Conservation (phyloP, 2,888 invertebrate species). For the Trichogramma dendrolimi region DNA sequence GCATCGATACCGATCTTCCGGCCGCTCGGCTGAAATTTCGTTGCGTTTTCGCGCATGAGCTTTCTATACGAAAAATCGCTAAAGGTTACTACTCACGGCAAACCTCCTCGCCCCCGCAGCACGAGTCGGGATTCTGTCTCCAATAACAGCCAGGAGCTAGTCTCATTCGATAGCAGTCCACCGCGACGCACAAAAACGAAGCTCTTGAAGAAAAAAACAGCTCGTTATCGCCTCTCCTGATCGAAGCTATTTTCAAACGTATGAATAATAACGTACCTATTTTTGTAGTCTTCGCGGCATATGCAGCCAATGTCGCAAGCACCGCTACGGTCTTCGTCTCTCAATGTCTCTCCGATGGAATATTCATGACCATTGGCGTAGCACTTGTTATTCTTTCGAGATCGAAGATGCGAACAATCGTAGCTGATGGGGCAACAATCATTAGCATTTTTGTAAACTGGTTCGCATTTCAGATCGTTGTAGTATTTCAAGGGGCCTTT, state of each 20-base stretch:
- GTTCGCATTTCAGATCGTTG: conserved; percentile 35
- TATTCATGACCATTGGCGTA: conserved; percentile 38
- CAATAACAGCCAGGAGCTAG: conserved; percentile 33
- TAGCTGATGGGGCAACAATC: conserved; percentile 39
- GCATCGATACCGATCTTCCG: conserved; percentile 34
- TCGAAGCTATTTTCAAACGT: neutral
- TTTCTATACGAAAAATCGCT: neutral
- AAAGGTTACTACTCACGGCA: conserved; percentile 38
- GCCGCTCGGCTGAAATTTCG: conserved; percentile 31
- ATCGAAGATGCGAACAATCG: conserved; percentile 37
- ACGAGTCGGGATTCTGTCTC: conserved; percentile 5
- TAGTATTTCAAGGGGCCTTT: conserved; percentile 39
- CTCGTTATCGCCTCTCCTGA: neutral
- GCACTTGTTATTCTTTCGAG: conserved; percentile 36
- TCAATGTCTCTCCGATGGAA: conserved; percentile 33
- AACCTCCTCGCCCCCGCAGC: conserved; percentile 33
- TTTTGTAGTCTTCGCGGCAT: conserved; percentile 20
- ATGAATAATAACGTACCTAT: conserved; percentile 28
- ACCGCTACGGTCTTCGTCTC: conserved; percentile 32
- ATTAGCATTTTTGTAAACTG: conserved; percentile 33
- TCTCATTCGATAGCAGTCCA: conserved; percentile 33
- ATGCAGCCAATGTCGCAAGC: conserved; percentile 39
- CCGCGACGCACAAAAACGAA: conserved; percentile 34
- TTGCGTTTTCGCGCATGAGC: neutral
- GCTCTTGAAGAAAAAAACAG: conserved; percentile 29